Base-by-base conservation (phyloP, 92 coral and sea anemone genomes). In the Zoanthus sociatus region DNA sequence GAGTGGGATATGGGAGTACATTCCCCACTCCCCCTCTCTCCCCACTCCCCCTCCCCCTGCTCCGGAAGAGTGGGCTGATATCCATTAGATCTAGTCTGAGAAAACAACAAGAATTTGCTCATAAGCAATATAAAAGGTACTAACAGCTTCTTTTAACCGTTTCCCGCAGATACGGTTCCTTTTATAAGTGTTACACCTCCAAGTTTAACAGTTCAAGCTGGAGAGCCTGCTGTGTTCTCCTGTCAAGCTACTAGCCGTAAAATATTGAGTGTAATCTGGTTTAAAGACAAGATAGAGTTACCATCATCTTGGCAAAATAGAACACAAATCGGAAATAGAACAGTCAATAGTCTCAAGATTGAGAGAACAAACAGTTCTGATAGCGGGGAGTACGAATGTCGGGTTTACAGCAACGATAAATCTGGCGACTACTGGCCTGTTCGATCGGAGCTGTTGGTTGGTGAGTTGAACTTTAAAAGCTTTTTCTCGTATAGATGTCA, bases 341-440 rank as follows among this genome's bases (percentile, higher is more conserved):
- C 86, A 89, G 88, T 86, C 64, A 91, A 60, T 20, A 84, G 51
- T 15, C 90, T 94, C 9, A 64, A 50, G 30, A 68, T 93, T 5
- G 61, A 37, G 76, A 72, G 84, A 37, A 84, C 86, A 11, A 84
- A 84, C 64, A 85, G 86, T 66, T 84, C 88, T 17, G 92, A 89
- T 44, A 77, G 71, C 60, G 95, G 96, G 55, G 92, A 87, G 82
- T 94, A 94, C 77, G 98, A 94, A 42, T 94, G 98, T 21, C 93
- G 98, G 9, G 94, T 93, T 12, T 58, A 84, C n/a, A 84, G 76
- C 58, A 79, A 44, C 16, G 47, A 73, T 1, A 14, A 14, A 60
- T 10, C 21, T 56, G 30, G 66, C 16, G 93, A 89, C 51, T 94
- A 89, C 77, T 94, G 96, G 96, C 84, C 95, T 7, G 82, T 90